Conservation (phyloP, 2,888 invertebrate species). For the Metallyticus violacea region DNA sequence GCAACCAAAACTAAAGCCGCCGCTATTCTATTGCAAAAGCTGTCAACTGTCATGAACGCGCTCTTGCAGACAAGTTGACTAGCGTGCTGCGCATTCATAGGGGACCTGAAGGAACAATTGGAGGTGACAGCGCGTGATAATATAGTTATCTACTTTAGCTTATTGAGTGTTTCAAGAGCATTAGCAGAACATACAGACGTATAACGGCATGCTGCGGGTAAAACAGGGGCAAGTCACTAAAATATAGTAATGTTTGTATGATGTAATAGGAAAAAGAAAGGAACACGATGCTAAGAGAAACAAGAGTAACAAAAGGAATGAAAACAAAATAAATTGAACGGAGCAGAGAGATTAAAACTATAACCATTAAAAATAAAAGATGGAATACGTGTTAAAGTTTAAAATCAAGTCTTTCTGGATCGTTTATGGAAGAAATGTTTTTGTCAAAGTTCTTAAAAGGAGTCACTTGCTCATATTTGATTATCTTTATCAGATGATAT, state of each 20-base stretch:
- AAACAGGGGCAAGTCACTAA: not conserved
- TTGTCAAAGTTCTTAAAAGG: no score
- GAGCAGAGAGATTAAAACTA: no score
- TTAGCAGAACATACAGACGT: slow-evolving; percentile 6
- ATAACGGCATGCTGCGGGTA: not conserved
- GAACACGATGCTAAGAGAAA: no score
- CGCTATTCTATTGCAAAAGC: not conserved
- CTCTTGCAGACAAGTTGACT: slow-evolving; percentile 7
- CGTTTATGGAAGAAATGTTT: no score
- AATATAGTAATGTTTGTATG: no score
- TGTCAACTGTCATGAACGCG: slow-evolving; percentile 9
- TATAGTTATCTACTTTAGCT: slow-evolving; percentile 14
- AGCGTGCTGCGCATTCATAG: not conserved
- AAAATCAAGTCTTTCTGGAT: no score
- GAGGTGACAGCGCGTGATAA: slow-evolving; percentile 17
- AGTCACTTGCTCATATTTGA: no score
- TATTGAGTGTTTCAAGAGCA: slow-evolving; percentile 15
- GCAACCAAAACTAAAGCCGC: slow-evolving; percentile 1
- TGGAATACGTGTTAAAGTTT: no score
- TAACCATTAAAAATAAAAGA: no score
- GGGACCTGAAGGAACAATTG: slow-evolving; percentile 13
- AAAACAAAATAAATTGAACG: no score
- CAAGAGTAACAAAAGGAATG: not conserved
- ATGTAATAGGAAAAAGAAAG: no score
- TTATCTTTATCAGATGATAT: no score